Conservation (phyloP, 1,140 invertebrate genomes). For the Sitobion miscanthi region DNA sequence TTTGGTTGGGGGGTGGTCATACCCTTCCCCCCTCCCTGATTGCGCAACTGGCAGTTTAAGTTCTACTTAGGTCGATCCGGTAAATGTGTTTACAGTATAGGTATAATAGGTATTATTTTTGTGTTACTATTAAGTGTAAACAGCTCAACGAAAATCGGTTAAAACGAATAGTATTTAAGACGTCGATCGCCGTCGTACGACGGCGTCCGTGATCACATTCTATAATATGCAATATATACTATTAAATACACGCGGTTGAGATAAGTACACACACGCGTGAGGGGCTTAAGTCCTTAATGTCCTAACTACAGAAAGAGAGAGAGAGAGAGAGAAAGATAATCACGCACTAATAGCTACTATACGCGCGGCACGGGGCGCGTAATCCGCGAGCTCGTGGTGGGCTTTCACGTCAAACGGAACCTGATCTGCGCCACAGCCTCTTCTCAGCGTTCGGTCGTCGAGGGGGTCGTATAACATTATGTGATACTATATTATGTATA, state of each 20-base stretch:
- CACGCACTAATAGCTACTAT: not conserved
- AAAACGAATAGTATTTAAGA: not conserved
- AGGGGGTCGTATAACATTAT: not conserved
- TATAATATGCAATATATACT: not conserved
- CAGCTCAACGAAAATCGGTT: not conserved
- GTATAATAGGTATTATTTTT: not conserved
- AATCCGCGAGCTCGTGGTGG: not conserved
- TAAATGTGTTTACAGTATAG: no score
- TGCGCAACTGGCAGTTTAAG: no score
- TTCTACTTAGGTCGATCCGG: no score
- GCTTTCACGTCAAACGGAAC: slow-evolving; percentile 11
- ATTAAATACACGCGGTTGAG: not conserved
- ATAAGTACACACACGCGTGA: not conserved
- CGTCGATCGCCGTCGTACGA: not conserved
- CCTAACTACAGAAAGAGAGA: not conserved
- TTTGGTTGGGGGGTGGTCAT: no score
- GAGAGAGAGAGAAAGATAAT: not conserved
- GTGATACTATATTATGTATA: not conserved
- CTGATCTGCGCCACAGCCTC: not conserved
- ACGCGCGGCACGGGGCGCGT: not conserved
- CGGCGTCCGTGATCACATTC: not conserved
- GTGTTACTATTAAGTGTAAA: not conserved
- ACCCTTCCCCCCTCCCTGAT: no score
- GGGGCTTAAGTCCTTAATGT: not conserved
- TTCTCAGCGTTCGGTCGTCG: not conserved